Percentiles rank a stretch among this genome's conserved stretches.
These are phyloP conservation scores for Cavia aperea DNA, from an alignment of 2,113 vertebrate species.

Conservation along the genomic window DNA sequence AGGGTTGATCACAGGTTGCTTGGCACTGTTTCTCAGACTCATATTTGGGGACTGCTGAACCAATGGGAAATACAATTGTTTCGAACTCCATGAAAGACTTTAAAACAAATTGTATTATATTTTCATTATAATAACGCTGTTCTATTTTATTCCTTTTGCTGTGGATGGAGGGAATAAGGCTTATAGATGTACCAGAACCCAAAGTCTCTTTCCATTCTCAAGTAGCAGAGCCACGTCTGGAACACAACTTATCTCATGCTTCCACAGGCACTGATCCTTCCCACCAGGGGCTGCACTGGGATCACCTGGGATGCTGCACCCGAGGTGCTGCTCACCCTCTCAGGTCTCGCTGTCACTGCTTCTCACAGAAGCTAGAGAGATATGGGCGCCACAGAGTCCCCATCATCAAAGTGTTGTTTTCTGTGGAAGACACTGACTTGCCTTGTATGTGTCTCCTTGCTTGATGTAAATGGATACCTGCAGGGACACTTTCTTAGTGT, in stretches of 20 bases:
- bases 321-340: background rate
- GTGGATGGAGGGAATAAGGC: background rate
- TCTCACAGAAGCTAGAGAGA: background rate
- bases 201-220: background rate
- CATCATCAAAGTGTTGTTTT: no score
- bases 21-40: background rate
- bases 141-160: background rate
- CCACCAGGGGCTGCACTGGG: rapidly evolving
- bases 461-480: rapidly evolving
- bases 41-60: background rate
- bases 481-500: background rate
- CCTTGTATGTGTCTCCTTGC: background rate
- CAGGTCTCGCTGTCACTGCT: background rate
- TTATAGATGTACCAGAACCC: no score
- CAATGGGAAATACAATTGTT: background rate
- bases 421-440: no score
- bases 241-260: background rate
- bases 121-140: background rate
- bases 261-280: rapidly evolving
- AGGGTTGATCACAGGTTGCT: background rate
- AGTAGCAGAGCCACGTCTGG: background rate
- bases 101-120: background rate
- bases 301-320: background rate
- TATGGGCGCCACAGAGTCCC: background rate
- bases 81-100: background rate